Evolutionary conservation across 2,888 invertebrate genomes (phyloP), one percentile per base, ranked within the genome.

Genomic region (Drosophila rubida): DNA sequence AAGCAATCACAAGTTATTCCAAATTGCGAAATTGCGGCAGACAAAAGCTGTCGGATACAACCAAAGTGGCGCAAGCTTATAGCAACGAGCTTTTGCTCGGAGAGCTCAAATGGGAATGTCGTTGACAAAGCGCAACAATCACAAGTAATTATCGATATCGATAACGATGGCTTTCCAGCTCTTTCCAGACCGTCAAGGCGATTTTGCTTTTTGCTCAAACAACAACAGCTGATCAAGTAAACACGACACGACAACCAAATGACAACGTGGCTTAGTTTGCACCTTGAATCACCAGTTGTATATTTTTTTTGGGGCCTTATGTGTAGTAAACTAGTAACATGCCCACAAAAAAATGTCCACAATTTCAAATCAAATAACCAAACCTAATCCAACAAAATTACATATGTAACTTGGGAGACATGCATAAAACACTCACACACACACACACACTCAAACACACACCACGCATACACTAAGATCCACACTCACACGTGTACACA

Each of bases 221-320:
- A n/a, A 32, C n/a, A 44, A 32, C 51, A 37, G 45, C 45, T 45
- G 44, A 55, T 55, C 45, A 55, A 55, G 45, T 32, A 22, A 32
- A 32, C 32, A 32, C 32, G 32, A 46, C 57, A 60, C 37, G 16
- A 11, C 6, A 27, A 23, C 23, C 45, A 55, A 51, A 51, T 41
- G 58, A 48, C 49, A 63, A 63, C 35, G 70, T 75, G 74, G 75
- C 75, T 75, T 75, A 66, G 70, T 66, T 75, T 75, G 70, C 75
- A 75, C 75, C 46, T 44, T 44, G 61, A 45, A 59, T 62, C 73
- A 62, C 69, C 59, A 59, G 62, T 55, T 59, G 46, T 50, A 44
- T 44, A 14, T 32, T 32, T 32, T 11, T n/a, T 42, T 35, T 27
- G 30, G 46, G 30, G 37, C 59, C 54, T 27, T 42, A 19, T 62